These are phyloP conservation scores for Sclerurus mexicanus DNA, from an alignment of 2,113 vertebrate species.

Conservation along the genomic window DNA sequence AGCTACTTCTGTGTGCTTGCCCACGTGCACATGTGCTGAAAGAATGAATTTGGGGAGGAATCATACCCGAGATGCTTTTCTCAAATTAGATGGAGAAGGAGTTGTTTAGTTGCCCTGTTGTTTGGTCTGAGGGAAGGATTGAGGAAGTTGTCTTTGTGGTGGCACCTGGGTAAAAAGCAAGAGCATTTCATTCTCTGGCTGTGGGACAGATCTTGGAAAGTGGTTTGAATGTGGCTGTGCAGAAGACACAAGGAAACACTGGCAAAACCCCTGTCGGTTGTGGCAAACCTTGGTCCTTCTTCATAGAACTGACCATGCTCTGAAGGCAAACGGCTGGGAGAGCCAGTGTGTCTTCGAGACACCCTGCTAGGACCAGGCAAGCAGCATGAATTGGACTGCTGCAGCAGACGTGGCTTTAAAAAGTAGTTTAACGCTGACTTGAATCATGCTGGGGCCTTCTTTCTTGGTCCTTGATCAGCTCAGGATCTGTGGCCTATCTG, in stretches of 20 bases:
- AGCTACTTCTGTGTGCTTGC: not conserved
- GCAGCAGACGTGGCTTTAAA: not conserved
- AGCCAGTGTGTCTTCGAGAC: not conserved
- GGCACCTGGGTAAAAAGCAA: not conserved
- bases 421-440: not conserved
- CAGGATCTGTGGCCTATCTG: not conserved
- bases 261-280: not conserved
- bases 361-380: not conserved
- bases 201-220: not conserved
- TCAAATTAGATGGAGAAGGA: not conserved
- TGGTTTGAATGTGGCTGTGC: not conserved
- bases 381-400: not conserved
- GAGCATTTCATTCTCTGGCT: not conserved
- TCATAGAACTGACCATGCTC: not conserved
- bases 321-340: not conserved
- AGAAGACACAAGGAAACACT: not conserved
- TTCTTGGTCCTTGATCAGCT: not conserved
- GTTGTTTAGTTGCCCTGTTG: not conserved
- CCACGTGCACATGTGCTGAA: not conserved
- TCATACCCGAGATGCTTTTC: not conserved
- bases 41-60: not conserved
- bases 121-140: not conserved
- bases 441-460: not conserved
- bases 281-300: not conserved
- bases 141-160: not conserved